phyloP scores from a whole-genome alignment of 1,140 invertebrate species.

The Caenorhabditis briggsae region DNA sequence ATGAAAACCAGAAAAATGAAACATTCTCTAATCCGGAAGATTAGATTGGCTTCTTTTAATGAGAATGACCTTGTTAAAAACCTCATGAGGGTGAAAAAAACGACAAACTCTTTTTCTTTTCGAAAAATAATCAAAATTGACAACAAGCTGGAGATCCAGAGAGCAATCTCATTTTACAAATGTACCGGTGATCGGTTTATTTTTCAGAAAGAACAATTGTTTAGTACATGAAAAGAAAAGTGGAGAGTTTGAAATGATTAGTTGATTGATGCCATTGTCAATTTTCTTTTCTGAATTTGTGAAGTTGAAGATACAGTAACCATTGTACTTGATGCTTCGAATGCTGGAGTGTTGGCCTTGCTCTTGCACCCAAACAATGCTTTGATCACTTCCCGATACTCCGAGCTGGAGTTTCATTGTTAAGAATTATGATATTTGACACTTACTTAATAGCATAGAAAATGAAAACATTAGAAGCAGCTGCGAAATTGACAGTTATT shows the following conservation, averaged over 20 bases:
- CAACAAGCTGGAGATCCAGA: not conserved
- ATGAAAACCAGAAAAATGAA: not conserved
- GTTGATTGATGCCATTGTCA: constrained; percentile 1
- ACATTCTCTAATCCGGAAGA: not conserved
- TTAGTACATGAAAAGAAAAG: no score
- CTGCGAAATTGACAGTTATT: constrained; percentile 50
- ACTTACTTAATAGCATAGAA: constrained; percentile 36
- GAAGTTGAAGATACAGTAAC: not conserved
- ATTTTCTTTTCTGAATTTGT: constrained; percentile 23
- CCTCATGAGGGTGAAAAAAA: not conserved
- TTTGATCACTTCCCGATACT: constrained; percentile 46
- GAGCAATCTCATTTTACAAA: not conserved
- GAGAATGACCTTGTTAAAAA: not conserved
- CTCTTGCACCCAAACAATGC: constrained; percentile 5
- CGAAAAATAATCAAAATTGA: not conserved
- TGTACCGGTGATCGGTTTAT: no score
- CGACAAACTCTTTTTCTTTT: not conserved
- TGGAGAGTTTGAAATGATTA: not conserved
- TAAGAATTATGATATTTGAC: not conserved
- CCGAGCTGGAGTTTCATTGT: not conserved
- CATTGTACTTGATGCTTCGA: constrained; percentile 28
- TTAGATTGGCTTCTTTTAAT: not conserved
- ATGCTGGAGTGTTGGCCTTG: not conserved
- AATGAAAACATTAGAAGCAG: constrained; percentile 51
- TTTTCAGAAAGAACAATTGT: no score